Percentiles rank a stretch among this genome's conserved stretches.
Evolutionary conservation across 2,888 invertebrate genomes (phyloP).

Genomic region (Cosmia trapezina): DNA sequence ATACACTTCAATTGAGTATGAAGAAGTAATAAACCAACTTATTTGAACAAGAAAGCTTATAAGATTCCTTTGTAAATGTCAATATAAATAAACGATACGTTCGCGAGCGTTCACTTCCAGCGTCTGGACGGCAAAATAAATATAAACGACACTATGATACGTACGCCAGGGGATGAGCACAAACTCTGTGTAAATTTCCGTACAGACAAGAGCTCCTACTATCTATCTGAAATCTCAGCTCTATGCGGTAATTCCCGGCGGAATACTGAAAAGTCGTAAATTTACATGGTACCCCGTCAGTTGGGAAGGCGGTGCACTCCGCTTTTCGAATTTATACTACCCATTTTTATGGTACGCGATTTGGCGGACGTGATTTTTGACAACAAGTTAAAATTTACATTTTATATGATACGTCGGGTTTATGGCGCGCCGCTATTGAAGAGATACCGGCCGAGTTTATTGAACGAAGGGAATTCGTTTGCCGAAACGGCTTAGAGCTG

Average conservation of each 20-base stretch:
- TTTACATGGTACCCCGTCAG: conserved; percentile 83
- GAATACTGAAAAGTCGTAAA: conserved; percentile 88
- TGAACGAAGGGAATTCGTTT: conserved; percentile 47
- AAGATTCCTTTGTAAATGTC: conserved; percentile 36
- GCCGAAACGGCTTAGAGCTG: conserved; percentile 19
- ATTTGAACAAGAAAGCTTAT: conserved; percentile 35
- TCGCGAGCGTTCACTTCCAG: conserved; percentile 32
- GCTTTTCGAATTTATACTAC: conserved; percentile 82
- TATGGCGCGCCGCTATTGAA: conserved; percentile 68
- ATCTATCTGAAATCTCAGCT: conserved; percentile 82
- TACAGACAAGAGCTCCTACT: conserved; percentile 71
- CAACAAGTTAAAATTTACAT: conserved; percentile 84
- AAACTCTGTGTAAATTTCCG: conserved; percentile 76
- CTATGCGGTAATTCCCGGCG: conserved; percentile 83
- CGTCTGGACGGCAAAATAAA: conserved; percentile 50
- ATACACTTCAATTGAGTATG: conserved; percentile 20
- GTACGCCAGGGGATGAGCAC: conserved; percentile 64
- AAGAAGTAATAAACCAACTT: conserved; percentile 34
- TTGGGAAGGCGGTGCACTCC: conserved; percentile 77
- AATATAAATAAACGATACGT: conserved; percentile 42
- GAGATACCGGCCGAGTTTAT: conserved; percentile 61
- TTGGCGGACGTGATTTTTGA: conserved; percentile 85
- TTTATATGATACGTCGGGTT: conserved; percentile 79
- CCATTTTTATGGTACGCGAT: conserved; percentile 83
- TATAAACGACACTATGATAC: conserved; percentile 53